Evolutionary conservation across 2,113 vertebrate genomes (phyloP), one percentile per base, ranked within the genome.

Genomic region (Macquaria ambigua): DNA sequence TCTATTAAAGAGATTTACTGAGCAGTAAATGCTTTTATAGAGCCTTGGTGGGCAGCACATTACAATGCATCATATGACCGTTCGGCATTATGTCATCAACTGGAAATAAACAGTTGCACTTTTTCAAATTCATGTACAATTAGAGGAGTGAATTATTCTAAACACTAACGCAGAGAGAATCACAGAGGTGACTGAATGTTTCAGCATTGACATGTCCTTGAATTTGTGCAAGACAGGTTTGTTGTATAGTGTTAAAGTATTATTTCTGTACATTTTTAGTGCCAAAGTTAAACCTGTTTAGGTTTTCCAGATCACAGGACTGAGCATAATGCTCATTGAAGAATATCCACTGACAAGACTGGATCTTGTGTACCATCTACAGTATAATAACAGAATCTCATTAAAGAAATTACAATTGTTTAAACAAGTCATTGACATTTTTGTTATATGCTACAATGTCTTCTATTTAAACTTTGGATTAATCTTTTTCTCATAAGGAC

Each of bases 1-100:
- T 91, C 87, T 84, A 89, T 89, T 88, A 87, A 89, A 81, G 79
- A 88, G 88, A 93, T 93, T 93, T 90, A 89, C 81, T 41, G 86
- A 82, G 87, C 83, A 68, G 80, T 91, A 85, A 92, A 90, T 87
- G 85, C 76, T 77, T 91, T 91, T 85, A 90, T 39, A 82, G 83
- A 79, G 74, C 77, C 61, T 28, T 37, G 66, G 70, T 67, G 63
- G 62, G 68, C 78, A 50, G 75, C 79, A 31, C 77, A 83, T 80
- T 81, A 85, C 85, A 84, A 84, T 93, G 46, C 70, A 85, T 89
- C 86, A 84, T 75, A 31, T 74, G 34, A 34, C 58, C 3, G 15
- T 34, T 82, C 62, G 75, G 74, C 79, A 71, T 82, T 85, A 88
- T 82, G 72, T 75, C 83, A 83, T 89, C 71, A 82, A 81, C 82